A percentile compares a stretch with the other conserved stretches of the same genome.
These are phyloP conservation scores for Indicator indicator DNA, from an alignment of 2,113 vertebrate genomes.

Conservation along the genomic window DNA sequence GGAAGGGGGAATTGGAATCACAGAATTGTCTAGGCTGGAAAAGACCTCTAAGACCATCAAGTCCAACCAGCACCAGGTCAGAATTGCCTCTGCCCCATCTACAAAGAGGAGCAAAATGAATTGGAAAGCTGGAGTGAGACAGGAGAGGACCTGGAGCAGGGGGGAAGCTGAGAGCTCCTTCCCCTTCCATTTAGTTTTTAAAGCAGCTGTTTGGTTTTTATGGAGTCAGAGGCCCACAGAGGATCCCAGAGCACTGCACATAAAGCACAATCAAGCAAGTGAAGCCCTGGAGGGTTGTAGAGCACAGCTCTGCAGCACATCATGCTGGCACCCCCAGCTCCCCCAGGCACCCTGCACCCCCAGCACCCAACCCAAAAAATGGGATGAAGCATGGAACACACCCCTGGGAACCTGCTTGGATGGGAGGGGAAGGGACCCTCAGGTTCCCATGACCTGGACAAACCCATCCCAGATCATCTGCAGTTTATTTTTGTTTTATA, in stretches of 20 bases:
- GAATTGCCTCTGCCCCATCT: not conserved
- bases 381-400: too few species aligned
- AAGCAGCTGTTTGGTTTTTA: not conserved
- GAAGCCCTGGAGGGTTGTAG: accelerated
- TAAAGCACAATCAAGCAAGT: not conserved
- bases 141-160: accelerated
- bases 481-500: not conserved
- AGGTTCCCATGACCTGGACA: accelerated
- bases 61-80: too few species aligned
- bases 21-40: too few species aligned
- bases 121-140: not conserved
- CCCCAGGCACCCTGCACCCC: not conserved
- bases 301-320: accelerated
- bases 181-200: not conserved
- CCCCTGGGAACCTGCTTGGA: accelerated
- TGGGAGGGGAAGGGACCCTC: accelerated
- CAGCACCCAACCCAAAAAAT: not conserved
- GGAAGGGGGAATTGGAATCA: not conserved
- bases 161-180: not conserved
- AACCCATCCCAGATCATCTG: not conserved
- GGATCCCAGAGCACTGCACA: not conserved
- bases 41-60: too few species aligned
- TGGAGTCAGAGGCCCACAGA: not conserved
- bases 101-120: not conserved
- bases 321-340: too few species aligned